Base-by-base conservation (phyloP, 2,797 vertebrate species). In the Oryzias sinensis region DNA sequence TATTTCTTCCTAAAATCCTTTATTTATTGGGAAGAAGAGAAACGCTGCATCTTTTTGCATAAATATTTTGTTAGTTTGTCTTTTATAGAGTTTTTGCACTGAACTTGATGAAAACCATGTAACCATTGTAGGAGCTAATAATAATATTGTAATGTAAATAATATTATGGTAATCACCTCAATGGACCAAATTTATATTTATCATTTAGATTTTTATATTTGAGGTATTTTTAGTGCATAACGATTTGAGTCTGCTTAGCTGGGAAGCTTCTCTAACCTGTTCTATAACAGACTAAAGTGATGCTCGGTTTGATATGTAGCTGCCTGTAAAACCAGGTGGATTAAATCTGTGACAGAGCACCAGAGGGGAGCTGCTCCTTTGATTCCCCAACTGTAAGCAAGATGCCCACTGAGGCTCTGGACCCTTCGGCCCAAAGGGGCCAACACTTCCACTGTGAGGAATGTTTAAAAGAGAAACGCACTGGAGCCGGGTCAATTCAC, bases 181-280 rank as follows among this genome's bases (percentile, higher is more conserved):
- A 94, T 92, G 95, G 94, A 97, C 95, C 95, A 97, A 97, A 98
- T 95, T 95, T 96, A 92, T 98, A 98, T 98, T 98, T 98, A 98
- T 98, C 95, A 93, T 93, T 91, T 98, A 98, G 95, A 95, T 94
- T 97, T 97, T 96, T 96, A 95, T 96, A 97, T 95, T 94, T 94
- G 90, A 95, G 92, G 92, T 91, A 94, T 93, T 94, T 18, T 89
- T 96, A 97, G 96, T 93, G 91, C 85, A 72, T 88, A 84, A 66
- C 85, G 89, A 83, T 91, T 92, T 86, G 79, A 88, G 91, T 94
- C 85, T 56, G 85, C 81, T 70, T 94, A 93, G 91, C 82, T 74
- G 71, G 76, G 87, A 90, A 88, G 84, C 82, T 87, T 89, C 87
- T 87, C 81, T 84, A 88, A 80, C 91, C 73, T 87, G 85, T 49